A percentile compares a stretch with the other conserved stretches of the same genome.
Evolutionary conservation across 2,113 vertebrate species (phyloP).

Genomic region (Lonchura striata): DNA sequence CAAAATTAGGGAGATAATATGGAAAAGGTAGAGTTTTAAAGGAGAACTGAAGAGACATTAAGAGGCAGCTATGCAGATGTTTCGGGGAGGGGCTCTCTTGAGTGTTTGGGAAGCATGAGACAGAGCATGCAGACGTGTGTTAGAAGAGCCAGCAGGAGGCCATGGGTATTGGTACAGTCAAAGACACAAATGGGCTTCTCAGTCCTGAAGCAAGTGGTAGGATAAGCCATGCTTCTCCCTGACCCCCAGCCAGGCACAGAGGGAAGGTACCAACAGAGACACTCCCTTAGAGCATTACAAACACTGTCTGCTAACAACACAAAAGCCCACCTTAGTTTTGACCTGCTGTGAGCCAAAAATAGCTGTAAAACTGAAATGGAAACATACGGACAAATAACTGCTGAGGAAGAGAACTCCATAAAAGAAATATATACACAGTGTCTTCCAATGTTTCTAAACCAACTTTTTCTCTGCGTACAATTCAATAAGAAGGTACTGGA

Average conservation of each 20-base stretch:
- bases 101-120: background rate
- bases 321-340: background rate
- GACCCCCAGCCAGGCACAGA: background rate
- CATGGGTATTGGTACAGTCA: background rate
- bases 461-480: background rate
- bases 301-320: background rate
- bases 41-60: background rate
- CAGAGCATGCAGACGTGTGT: background rate
- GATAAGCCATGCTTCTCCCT: background rate
- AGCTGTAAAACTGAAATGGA: background rate
- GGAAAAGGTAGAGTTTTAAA: background rate
- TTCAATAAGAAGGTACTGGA: background rate
- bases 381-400: background rate
- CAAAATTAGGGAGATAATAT: background rate
- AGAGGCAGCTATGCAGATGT: background rate
- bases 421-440: background rate
- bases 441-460: background rate
- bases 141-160: background rate
- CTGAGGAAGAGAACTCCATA: background rate
- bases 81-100: background rate
- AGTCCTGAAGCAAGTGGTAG: background rate
- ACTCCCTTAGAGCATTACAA: background rate
- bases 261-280: background rate
- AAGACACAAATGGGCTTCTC: background rate
- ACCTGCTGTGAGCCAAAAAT: background rate